phyloP scores from a whole-genome alignment of 1,140 invertebrate genomes.

The Leptinotarsa defecta region DNA sequence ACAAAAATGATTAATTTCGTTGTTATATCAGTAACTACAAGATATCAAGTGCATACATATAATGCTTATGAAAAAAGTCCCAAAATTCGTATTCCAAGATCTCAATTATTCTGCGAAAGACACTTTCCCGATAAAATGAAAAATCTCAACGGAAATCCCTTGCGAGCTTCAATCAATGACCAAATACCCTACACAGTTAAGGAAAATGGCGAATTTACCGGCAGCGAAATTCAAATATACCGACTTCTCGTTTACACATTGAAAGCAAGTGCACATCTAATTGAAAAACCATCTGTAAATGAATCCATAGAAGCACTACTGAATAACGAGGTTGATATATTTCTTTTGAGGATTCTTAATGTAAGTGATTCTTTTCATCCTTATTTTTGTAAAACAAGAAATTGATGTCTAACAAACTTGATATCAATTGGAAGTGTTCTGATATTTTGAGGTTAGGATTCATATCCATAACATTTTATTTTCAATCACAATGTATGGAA shows the following conservation, averaged over 20 bases:
- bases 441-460: no score
- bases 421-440: no score
- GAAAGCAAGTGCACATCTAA: constrained; percentile 6
- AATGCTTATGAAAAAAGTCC: background rate
- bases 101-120: constrained; percentile 11
- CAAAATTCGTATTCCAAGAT: background rate
- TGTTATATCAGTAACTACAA: background rate
- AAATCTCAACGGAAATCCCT: background rate
- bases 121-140: constrained; percentile 5
- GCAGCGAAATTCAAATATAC: background rate
- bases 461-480: no score
- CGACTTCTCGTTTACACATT: background rate
- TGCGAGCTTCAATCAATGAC: background rate
- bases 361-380: background rate
- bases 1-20: constrained; percentile 23
- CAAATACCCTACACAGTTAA: background rate
- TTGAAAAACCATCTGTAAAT: background rate
- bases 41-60: constrained; percentile 13
- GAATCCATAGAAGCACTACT: background rate
- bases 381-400: no score
- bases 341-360: constrained; percentile 14
- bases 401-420: no score
- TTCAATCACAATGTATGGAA: no score
- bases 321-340: constrained; percentile 13
- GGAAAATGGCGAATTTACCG: constrained; percentile 11